Percentiles rank a stretch among this genome's conserved stretches.
Evolutionary conservation across 2,113 vertebrate species (phyloP).

Genomic region (Tonatia bakeri): DNA sequence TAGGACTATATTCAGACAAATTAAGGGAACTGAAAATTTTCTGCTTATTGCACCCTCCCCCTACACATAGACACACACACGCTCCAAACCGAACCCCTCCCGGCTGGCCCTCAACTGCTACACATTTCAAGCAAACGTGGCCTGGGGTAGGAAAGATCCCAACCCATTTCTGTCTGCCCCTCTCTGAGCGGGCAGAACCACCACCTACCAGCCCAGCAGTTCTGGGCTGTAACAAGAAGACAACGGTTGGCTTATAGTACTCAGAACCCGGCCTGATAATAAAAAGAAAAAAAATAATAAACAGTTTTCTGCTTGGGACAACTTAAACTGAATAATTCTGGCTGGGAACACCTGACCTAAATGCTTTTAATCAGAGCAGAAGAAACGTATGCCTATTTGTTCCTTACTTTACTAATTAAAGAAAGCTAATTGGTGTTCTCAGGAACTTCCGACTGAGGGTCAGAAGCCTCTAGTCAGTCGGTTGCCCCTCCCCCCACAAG

Average conservation of each 20-base stretch:
- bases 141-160: background rate
- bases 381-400: conserved; percentile 66
- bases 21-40: background rate
- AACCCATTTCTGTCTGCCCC: background rate
- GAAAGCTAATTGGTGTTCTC: conserved; percentile 63
- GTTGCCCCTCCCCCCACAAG: background rate
- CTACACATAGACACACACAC: background rate
- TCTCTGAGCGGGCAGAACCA: background rate
- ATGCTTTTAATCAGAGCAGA: conserved; percentile 74
- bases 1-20: background rate
- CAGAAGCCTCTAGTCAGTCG: conserved; percentile 53
- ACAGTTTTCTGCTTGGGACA: conserved; percentile 66
- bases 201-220: background rate
- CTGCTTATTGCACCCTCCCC: background rate
- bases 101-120: background rate
- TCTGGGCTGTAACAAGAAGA: conserved; percentile 4
- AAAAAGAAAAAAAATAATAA: conserved; percentile 52
- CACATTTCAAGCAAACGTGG: background rate
- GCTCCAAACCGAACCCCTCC: background rate
- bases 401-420: conserved; percentile 66
- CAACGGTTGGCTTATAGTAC: conserved; percentile 14
- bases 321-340: conserved; percentile 61
- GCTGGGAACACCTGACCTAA: conserved; percentile 68
- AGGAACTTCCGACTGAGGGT: conserved; percentile 59
- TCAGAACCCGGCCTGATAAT: conserved; percentile 59